Evolutionary conservation across 2,888 invertebrate species (phyloP).

Genomic region (Creontiades dilutus): DNA sequence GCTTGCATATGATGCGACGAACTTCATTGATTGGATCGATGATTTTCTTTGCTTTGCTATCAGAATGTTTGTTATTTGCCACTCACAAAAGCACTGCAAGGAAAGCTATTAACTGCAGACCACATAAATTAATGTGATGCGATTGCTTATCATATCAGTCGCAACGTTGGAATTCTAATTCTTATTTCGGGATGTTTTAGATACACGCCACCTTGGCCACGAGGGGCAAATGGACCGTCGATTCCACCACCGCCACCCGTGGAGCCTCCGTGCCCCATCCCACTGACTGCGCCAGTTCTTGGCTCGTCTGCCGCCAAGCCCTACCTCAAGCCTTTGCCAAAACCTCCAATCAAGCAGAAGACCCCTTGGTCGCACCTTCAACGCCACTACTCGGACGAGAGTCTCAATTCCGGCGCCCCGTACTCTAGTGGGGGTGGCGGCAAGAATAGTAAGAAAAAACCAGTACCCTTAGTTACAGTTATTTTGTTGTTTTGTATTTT

Average conservation of each 20-base stretch:
- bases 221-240: slow-evolving; percentile 76
- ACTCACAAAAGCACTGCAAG: too few relatives aligned
- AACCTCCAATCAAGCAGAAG: slow-evolving; percentile 75
- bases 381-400: slow-evolving; percentile 85
- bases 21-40: too few relatives aligned
- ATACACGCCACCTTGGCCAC: slow-evolving; percentile 84
- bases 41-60: too few relatives aligned
- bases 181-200: too few relatives aligned
- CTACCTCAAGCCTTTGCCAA: slow-evolving; percentile 76
- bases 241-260: slow-evolving; percentile 77
- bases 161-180: too few relatives aligned
- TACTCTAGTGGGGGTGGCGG: slow-evolving; percentile 76
- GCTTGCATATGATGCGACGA: too few relatives aligned
- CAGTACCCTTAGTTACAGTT: too few relatives aligned
- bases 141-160: too few relatives aligned
- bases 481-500: too few relatives aligned
- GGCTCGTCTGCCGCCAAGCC: slow-evolving; percentile 76
- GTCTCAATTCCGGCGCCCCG: slow-evolving; percentile 80
- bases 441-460: slow-evolving; percentile 79
- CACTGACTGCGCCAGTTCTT: slow-evolving; percentile 72
- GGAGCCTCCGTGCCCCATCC: slow-evolving; percentile 53
- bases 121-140: too few relatives aligned
- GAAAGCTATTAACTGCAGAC: too few relatives aligned
- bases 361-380: slow-evolving; percentile 78
- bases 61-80: too few relatives aligned